Evolutionary conservation across 2,888 invertebrate genomes (phyloP).

Genomic region (Abscondita cerata): DNA sequence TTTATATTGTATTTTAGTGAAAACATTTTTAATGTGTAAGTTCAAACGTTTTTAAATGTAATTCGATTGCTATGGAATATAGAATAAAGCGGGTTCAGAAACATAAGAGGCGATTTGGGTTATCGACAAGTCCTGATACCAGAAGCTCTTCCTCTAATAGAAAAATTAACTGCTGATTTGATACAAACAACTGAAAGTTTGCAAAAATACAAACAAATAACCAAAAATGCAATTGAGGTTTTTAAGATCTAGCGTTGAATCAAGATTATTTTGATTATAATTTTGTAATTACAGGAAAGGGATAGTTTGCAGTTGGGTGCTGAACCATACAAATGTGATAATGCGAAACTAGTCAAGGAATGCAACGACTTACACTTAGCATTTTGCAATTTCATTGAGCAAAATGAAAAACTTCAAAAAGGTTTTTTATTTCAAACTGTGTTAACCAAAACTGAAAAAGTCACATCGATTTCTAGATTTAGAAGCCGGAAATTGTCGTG

Average conservation of each 20-base stretch:
- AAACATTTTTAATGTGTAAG: too few relatives aligned
- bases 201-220: slow-evolving; percentile 81
- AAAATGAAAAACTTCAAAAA: slow-evolving; percentile 65
- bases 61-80: slow-evolving; percentile 50
- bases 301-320: slow-evolving; percentile 72
- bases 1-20: too few relatives aligned
- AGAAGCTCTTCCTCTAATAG: slow-evolving; percentile 81
- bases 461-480: slow-evolving; percentile 56
- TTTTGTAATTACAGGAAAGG: slow-evolving; percentile 65
- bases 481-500: slow-evolving; percentile 60
- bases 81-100: slow-evolving; percentile 60
- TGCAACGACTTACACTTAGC: slow-evolving; percentile 76
- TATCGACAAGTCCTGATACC: slow-evolving; percentile 78
- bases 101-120: slow-evolving; percentile 82
- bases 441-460: slow-evolving; percentile 48
- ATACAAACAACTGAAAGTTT: slow-evolving; percentile 87
- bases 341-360: slow-evolving; percentile 76
- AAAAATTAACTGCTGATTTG: slow-evolving; percentile 81
- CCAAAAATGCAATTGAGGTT: slow-evolving; percentile 73
- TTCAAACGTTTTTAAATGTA: too few relatives aligned
- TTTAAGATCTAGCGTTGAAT: slow-evolving; percentile 9
- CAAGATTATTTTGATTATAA: background rate
- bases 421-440: slow-evolving; percentile 52
- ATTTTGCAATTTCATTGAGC: slow-evolving; percentile 70
- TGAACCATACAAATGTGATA: slow-evolving; percentile 83